phyloP scores from a whole-genome alignment of 2,797 vertebrate genomes.

The Psittacula derbiana region DNA sequence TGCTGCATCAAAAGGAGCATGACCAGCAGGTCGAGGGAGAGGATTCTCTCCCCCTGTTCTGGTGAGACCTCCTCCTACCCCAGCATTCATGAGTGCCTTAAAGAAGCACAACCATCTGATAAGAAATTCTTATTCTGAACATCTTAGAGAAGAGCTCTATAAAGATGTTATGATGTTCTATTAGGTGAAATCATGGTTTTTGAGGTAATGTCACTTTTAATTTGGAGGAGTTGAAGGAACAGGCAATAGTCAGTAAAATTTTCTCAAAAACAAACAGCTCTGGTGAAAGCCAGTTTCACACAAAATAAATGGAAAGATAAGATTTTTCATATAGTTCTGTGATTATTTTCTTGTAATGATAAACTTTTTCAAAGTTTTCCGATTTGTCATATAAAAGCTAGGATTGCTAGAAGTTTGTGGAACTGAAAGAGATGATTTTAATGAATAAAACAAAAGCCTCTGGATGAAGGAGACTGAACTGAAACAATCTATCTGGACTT shows the following conservation, averaged over 20 bases:
- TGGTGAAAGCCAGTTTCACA: background rate
- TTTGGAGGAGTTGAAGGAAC: background rate
- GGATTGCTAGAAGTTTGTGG: background rate
- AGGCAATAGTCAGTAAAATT: background rate
- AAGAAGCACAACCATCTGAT: background rate
- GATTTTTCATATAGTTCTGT: background rate
- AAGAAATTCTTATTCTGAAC: background rate
- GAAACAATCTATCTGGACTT: background rate
- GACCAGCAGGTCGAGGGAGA: background rate
- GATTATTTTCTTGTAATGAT: background rate
- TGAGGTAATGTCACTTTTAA: background rate
- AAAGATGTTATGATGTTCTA: background rate
- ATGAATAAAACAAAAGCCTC: background rate
- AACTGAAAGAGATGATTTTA: background rate
- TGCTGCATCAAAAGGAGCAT: background rate
- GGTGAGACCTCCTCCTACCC: background rate
- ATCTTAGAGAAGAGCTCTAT: background rate
- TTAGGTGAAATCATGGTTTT: background rate
- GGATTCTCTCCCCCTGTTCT: background rate
- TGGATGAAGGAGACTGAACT: background rate
- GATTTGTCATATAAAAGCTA: background rate
- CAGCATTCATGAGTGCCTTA: background rate
- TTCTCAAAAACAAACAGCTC: background rate
- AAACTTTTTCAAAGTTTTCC: background rate
- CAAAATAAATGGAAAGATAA: background rate